These are phyloP conservation scores for Polydesmus complanatus DNA, from an alignment of 2,888 invertebrate genomes.

Conservation along the genomic window DNA sequence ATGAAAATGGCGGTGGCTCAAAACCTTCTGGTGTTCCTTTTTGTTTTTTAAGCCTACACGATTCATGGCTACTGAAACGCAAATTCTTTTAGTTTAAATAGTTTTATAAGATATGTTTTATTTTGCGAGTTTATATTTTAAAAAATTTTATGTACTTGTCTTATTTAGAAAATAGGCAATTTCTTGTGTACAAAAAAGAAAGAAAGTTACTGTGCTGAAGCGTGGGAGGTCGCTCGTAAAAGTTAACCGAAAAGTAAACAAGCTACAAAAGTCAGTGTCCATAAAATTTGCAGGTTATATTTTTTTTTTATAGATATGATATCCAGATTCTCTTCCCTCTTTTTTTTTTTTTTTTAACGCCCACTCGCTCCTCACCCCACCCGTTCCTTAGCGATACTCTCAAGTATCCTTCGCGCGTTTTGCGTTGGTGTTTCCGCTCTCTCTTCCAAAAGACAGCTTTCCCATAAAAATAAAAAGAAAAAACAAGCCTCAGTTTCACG, in stretches of 20 bases:
- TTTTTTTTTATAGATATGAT: not conserved
- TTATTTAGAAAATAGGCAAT: not conserved
- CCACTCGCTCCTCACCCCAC: not conserved
- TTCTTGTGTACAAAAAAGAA: not conserved
- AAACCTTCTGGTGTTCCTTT: not conserved
- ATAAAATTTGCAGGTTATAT: conserved; percentile 5
- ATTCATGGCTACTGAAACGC: not conserved
- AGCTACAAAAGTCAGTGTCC: conserved; percentile 5
- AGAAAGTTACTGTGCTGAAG: conserved; percentile 5
- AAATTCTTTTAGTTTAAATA: not conserved
- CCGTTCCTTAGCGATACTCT: too few relatives aligned
- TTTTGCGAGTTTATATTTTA: not conserved
- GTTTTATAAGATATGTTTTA: not conserved
- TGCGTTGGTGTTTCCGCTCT: not conserved
- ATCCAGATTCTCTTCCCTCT: conserved; percentile 1
- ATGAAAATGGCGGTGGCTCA: not conserved
- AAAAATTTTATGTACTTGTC: not conserved
- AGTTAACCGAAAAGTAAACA: conserved; percentile 10
- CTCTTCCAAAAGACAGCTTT: not conserved
- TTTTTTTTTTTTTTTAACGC: conserved; percentile 1
- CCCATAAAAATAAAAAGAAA: not conserved
- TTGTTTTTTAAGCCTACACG: not conserved
- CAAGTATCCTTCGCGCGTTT: not conserved
- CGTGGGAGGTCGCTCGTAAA: conserved; percentile 10
- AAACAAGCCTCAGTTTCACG: not conserved